A percentile compares a stretch with the other conserved stretches of the same genome.
phyloP scores from a whole-genome alignment of 1,140 invertebrate species.

The Apis dorsata region DNA sequence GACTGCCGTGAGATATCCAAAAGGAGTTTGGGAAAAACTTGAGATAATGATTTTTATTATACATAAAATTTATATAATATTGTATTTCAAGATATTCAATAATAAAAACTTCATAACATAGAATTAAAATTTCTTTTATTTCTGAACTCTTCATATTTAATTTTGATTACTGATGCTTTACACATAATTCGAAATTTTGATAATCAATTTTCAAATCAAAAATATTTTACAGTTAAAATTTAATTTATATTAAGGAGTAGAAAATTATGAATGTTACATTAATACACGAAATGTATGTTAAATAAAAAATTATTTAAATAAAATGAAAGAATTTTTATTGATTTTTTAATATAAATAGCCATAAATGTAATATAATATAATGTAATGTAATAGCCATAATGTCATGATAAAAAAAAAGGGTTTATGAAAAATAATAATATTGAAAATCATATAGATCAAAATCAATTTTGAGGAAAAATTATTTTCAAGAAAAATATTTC shows the following conservation, averaged over 20 bases:
- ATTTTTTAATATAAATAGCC: neutral
- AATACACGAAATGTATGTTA: neutral
- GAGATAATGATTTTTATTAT: too few species aligned
- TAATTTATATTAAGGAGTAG: neutral
- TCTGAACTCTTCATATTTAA: neutral
- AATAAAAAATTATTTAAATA: neutral
- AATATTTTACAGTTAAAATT: neutral
- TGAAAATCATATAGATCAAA: neutral
- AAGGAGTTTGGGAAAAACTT: conserved; percentile 5
- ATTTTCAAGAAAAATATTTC: neutral
- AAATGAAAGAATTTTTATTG: neutral
- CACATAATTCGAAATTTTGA: neutral
- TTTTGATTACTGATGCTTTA: neutral
- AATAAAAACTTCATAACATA: neutral
- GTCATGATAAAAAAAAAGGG: neutral
- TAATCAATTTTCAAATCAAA: neutral
- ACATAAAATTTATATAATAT: neutral
- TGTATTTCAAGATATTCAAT: neutral
- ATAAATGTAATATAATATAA: neutral
- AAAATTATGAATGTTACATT: neutral
- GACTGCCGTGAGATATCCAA: neutral
- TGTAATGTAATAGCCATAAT: neutral
- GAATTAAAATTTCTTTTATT: neutral
- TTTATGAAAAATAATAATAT: neutral
- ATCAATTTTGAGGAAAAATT: neutral